A percentile compares a stretch with the other conserved stretches of the same genome.
phyloP scores from a whole-genome alignment of 2,797 vertebrate species.

The Acanthis flammea region DNA sequence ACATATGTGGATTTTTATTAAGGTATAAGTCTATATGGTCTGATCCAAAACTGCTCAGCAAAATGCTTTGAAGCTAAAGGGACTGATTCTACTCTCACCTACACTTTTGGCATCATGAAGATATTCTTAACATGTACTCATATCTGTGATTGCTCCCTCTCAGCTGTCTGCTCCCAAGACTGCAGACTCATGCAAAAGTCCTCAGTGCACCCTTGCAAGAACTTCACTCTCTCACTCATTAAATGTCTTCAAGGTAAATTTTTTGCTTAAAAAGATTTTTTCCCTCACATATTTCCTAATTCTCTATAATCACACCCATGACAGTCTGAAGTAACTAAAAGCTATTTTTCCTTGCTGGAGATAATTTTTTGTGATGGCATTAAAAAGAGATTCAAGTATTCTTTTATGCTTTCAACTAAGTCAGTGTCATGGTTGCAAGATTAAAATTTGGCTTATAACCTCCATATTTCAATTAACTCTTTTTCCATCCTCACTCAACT shows the following conservation, averaged over 20 bases:
- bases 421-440: not conserved
- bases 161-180: not conserved
- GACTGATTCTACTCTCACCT: not conserved
- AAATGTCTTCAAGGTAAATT: not conserved
- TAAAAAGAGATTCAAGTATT: not conserved
- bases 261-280: not conserved
- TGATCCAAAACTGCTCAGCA: not conserved
- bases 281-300: not conserved
- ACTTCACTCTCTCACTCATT: not conserved
- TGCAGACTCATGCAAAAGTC: not conserved
- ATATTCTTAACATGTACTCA: not conserved
- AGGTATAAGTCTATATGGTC: not conserved
- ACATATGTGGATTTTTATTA: conserved; percentile 19
- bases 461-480: not conserved
- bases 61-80: not conserved
- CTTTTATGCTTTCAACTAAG: not conserved
- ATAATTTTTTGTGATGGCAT: not conserved
- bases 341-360: not conserved
- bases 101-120: not conserved
- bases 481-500: not conserved
- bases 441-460: not conserved
- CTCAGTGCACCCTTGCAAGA: not conserved
- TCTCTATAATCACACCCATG: not conserved
- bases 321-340: not conserved
- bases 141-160: not conserved